These are phyloP conservation scores for Tupiocoris notatus DNA, from an alignment of 2,888 invertebrate genomes.

Conservation along the genomic window DNA sequence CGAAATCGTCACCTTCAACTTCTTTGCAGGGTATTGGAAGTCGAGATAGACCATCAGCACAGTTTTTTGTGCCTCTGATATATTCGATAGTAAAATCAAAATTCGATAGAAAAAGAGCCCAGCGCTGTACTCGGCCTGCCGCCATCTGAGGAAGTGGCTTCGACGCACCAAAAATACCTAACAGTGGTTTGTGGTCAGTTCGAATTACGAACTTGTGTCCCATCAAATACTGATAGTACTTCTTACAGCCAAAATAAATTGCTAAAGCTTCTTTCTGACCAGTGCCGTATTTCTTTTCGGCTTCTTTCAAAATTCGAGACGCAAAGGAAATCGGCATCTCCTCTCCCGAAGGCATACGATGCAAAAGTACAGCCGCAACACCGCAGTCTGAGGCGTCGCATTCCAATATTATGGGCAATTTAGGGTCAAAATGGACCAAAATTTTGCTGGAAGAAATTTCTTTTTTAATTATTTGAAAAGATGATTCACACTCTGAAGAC, in stretches of 20 bases:
- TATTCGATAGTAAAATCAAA: background rate
- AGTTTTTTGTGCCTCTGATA: background rate
- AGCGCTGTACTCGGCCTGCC: constrained; percentile 12
- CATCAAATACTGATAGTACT: constrained; percentile 12
- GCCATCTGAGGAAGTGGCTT: constrained; percentile 10
- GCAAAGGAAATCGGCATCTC: constrained; percentile 1
- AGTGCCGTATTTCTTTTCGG: background rate
- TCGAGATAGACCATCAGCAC: background rate
- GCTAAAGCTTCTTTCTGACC: background rate
- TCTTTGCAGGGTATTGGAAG: background rate
- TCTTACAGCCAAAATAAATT: background rate
- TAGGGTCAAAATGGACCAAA: constrained; percentile 16
- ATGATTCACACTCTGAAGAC: background rate
- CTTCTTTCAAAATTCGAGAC: background rate
- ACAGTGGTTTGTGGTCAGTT: constrained; percentile 17
- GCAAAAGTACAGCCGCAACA: background rate
- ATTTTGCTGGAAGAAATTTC: constrained; percentile 3
- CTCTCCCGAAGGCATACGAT: background rate
- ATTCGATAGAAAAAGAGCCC: constrained; percentile 1
- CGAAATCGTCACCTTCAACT: background rate
- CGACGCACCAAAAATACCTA: background rate
- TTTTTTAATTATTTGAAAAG: constrained; percentile 5
- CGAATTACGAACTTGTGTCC: background rate
- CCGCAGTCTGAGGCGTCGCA: constrained; percentile 14
- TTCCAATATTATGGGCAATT: constrained; percentile 13